A percentile compares a stretch with the other conserved stretches of the same genome.
Evolutionary conservation across 2,797 vertebrate genomes (phyloP).

Genomic region (Parauchenoglanis punctatus): DNA sequence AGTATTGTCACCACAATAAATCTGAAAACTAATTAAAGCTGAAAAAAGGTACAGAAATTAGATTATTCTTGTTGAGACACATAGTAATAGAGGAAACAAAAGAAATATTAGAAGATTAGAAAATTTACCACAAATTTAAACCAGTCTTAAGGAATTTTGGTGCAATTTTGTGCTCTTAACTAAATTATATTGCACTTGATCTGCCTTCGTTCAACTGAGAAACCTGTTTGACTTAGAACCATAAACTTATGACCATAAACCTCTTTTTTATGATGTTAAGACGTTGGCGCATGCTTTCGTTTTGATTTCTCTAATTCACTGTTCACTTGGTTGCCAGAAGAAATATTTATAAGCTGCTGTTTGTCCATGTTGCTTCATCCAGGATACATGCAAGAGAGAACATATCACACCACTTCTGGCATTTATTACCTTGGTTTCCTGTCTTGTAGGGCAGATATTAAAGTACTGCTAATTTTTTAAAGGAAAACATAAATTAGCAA

Average conservation of each 20-base stretch:
- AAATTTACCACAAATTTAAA: not conserved
- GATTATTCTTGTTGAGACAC: not conserved
- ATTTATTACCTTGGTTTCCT: not conserved
- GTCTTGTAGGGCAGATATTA: not conserved
- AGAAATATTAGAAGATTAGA: not conserved
- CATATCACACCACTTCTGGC: not conserved
- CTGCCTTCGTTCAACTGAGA: not conserved
- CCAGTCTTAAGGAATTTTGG: not conserved
- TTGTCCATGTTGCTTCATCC: not conserved
- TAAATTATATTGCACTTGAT: not conserved
- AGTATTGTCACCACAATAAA: not conserved
- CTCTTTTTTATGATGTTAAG: not conserved
- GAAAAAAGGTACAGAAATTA: not conserved
- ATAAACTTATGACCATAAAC: not conserved
- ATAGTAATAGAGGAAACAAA: not conserved
- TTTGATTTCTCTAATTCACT: constrained; percentile 2
- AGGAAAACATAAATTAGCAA: not conserved
- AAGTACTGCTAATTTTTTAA: not conserved
- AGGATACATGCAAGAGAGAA: not conserved
- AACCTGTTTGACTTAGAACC: not conserved
- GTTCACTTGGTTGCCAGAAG: not conserved
- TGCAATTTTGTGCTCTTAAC: not conserved
- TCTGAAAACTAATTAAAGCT: not conserved
- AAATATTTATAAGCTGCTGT: not conserved
- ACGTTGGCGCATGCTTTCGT: not conserved